Base-by-base conservation (phyloP, 2,113 vertebrate species). In the Arenaria interpres region DNA sequence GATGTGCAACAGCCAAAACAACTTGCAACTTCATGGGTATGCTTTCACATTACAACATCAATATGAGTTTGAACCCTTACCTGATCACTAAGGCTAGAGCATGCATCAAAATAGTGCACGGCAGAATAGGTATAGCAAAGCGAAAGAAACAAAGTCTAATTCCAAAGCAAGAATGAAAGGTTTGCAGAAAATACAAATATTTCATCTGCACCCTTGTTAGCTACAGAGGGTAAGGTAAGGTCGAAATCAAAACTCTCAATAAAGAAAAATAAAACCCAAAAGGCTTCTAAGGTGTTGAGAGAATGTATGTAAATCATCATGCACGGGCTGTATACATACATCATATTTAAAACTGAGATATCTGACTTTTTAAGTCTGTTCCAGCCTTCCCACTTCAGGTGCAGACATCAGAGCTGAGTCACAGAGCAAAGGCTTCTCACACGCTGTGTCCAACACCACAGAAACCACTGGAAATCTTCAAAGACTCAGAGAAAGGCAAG, bases 401-500 rank as follows among this genome's bases (percentile, higher is more conserved):
- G 24, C 39, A 73, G 41, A 77, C 0, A 0, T 7, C 0, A 2
- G 48, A 79, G 25, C 15, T 67, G 39, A 3, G 1, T 28, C 71
- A 59, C 24, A 39, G 35, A 73, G 32, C 33, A 73, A 74, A 83
- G 19, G 39, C 21, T 84, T 62, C 60, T 71, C 54, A 32, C 0
- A 0, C 0, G 2, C 64, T 41, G 4, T 8, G 20, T 48, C 19
- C 28, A 82, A 51, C 8, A 50, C 17, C 9, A 62, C n/a, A 72
- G 57, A 85, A 89, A 85, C 22, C 23, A n/a, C 51, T 9, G 63
- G 22, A 67, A 75, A 25, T 59, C 41, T 57, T 71, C 46, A 51
- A 67, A 82, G 43, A 39, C 54, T 90, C 39, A 68, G 51, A 48
- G 0, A 1, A 88, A 69, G 53, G 28, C 23, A 75, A 68, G n/a